Base-by-base conservation (phyloP, 1,140 invertebrate species). In the Oscheius sp. region DNA sequence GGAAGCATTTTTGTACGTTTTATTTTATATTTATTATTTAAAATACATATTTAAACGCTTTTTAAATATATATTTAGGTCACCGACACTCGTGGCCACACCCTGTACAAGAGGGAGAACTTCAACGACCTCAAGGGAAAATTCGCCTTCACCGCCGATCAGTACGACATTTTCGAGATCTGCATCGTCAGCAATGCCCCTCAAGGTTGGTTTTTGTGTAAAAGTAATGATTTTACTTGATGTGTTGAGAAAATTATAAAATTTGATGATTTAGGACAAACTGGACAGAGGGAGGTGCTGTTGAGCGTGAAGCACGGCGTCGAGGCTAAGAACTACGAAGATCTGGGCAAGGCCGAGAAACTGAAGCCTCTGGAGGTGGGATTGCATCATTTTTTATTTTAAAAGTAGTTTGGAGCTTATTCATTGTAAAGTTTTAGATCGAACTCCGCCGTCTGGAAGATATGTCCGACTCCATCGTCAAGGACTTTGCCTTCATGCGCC, bases 321-420 rank as follows among this genome's bases (percentile, higher is more conserved):
- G 95, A 99, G 89, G 94, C 95, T 26, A 99, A 97, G 85, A 94
- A 89, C 84, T 98, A 98, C 87, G 94, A 97, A 87, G 91, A 91
- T 78, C 55, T 83, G 23, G 82, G 83, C 28, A 83, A 83, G 88
- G 95, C 94, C 49, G 93, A 93, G 18, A 97, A 98, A 84, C 86
- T 99, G 64, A 99, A 99, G 85, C 96, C 97, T 2, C 89, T 99
- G 78, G 97, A 99, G 89, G 90, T 97, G 13, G 15, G 23, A 18
- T 45, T 45, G 20, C 23, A 23, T 15, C 20, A 59, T 15, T 15
- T 59, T 59, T 13, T 20, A 59, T 59, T 0, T 28, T 28, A 59
- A 59, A 15, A n/a, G n/a, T n/a, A n/a, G n/a, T n/a, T n/a, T n/a
- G n/a, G n/a, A n/a, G n/a, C n/a, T n/a, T n/a, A n/a, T n/a, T n/a